phyloP scores from a whole-genome alignment of 2,888 invertebrate species.

The Volucella inanis region DNA sequence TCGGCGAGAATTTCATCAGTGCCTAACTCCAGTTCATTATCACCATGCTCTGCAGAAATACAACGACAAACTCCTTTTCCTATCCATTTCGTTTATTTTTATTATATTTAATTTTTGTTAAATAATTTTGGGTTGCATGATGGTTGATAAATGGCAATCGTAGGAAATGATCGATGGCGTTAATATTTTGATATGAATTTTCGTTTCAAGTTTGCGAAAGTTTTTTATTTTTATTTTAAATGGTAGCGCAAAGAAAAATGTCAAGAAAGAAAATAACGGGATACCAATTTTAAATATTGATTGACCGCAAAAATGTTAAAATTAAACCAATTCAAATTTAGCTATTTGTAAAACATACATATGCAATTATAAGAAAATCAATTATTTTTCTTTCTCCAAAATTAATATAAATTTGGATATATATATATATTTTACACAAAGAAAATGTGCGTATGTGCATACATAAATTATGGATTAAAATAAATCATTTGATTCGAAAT shows the following conservation, averaged over 20 bases:
- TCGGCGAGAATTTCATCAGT: conserved; percentile 90
- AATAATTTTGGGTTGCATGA: conserved; percentile 57
- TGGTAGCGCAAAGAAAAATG: conserved; percentile 57
- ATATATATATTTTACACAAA: too few species aligned
- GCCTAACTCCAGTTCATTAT: conserved; percentile 87
- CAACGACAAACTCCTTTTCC: conserved; percentile 85
- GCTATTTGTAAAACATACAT: conserved; percentile 53
- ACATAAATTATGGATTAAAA: neutral
- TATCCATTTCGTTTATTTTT: conserved; percentile 80
- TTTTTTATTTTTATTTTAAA: conserved; percentile 51
- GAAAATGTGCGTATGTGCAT: too few species aligned
- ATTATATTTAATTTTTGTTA: conserved; percentile 58
- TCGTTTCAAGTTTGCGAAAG: conserved; percentile 54
- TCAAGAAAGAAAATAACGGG: conserved; percentile 64
- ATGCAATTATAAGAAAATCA: conserved; percentile 1
- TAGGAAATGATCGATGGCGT: conserved; percentile 57
- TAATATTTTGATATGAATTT: conserved; percentile 38
- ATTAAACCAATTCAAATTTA: conserved; percentile 63
- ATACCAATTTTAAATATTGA: conserved; percentile 61
- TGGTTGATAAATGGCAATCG: conserved; percentile 59
- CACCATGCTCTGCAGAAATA: conserved; percentile 87
- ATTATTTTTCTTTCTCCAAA: neutral
- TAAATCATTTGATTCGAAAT: conserved; percentile 13
- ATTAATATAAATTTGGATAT: too few species aligned
- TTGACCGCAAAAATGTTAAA: conserved; percentile 45